Percentiles rank a stretch among this genome's conserved stretches.
These are phyloP conservation scores for Cryptocephalus moraei DNA, from an alignment of 2,888 invertebrate genomes.

Conservation along the genomic window DNA sequence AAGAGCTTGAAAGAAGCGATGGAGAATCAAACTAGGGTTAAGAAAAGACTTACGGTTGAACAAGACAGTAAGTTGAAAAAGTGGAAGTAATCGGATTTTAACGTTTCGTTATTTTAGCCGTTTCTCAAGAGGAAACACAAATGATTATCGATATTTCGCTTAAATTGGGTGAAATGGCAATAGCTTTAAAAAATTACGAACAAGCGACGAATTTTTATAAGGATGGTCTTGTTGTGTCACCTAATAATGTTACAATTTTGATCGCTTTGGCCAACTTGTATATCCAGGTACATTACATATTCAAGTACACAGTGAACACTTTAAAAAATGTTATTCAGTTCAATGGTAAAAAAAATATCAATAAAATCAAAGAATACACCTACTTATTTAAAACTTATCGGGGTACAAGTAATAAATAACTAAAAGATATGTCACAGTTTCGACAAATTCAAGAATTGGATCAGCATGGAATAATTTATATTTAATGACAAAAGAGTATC, in stretches of 20 bases:
- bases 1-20: constrained; percentile 63
- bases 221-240: constrained; percentile 72
- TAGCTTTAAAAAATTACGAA: constrained; percentile 55
- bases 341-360: too few species aligned
- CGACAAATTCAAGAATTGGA: too few species aligned
- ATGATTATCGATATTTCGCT: constrained; percentile 52
- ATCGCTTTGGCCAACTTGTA: constrained; percentile 68
- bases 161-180: constrained; percentile 63
- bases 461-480: too few species aligned
- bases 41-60: constrained; percentile 63
- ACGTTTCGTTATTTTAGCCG: constrained; percentile 17
- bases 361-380: too few species aligned
- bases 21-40: constrained; percentile 61
- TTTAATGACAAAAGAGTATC: too few species aligned
- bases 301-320: too few species aligned
- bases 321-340: too few species aligned
- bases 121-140: constrained; percentile 28
- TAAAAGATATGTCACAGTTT: too few species aligned
- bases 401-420: too few species aligned
- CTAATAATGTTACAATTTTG: constrained; percentile 63
- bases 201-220: constrained; percentile 74
- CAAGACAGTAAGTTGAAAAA: constrained; percentile 27
- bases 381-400: too few species aligned
- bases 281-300: constrained; percentile 62
- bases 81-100: too few species aligned